Percentiles rank a stretch among this genome's conserved stretches.
phyloP scores from a whole-genome alignment of 2,113 vertebrate genomes.

The Pitta sordida region DNA sequence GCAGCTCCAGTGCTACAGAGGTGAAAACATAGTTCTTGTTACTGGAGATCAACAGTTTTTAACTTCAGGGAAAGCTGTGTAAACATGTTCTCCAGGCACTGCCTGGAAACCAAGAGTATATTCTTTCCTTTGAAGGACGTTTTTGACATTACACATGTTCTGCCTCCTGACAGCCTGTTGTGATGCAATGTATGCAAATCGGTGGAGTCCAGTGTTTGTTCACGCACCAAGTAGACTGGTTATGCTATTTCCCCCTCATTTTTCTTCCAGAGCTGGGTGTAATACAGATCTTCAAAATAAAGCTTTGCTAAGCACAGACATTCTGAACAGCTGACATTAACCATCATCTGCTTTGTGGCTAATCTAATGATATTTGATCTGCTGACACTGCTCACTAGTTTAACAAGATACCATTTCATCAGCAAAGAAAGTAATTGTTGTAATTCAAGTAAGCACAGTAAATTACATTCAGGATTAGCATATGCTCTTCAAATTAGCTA shows the following conservation, averaged over 20 bases:
- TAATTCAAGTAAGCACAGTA: conserved; percentile 31
- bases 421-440: conserved; percentile 7
- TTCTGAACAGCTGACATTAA: not conserved
- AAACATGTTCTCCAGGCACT: not conserved
- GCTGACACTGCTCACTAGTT: conserved; percentile 12
- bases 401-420: conserved; percentile 40
- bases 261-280: not conserved
- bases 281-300: not conserved
- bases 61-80: not conserved
- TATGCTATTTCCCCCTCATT: not conserved
- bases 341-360: not conserved
- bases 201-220: not conserved
- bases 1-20: not conserved
- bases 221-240: not conserved
- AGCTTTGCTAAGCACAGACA: not conserved
- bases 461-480: conserved; percentile 24
- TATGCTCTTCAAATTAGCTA: not conserved
- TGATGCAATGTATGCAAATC: not conserved
- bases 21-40: not conserved
- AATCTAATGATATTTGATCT: conserved; percentile 38
- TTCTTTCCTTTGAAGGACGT: not conserved
- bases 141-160: not conserved
- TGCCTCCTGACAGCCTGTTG: not conserved
- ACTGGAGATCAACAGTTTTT: not conserved
- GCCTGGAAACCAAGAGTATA: not conserved